A percentile compares a stretch with the other conserved stretches of the same genome.
phyloP scores from a whole-genome alignment of 2,113 vertebrate species.

The Tangachromis dhanisi region DNA sequence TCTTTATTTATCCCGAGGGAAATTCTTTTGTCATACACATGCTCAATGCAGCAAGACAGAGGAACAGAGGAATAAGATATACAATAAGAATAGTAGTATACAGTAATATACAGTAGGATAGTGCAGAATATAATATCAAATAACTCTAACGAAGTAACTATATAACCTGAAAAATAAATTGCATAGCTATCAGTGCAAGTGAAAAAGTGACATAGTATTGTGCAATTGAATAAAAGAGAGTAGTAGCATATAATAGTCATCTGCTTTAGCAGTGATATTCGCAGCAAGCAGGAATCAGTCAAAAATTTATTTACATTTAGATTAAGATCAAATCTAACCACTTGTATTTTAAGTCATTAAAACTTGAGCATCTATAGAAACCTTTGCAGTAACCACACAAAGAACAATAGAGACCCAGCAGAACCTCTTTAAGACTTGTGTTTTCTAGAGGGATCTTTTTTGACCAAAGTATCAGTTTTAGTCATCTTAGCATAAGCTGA shows the following conservation, averaged over 20 bases:
- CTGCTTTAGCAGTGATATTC: fast-evolving
- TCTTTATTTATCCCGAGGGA: fast-evolving
- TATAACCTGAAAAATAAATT: not conserved
- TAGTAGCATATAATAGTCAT: not conserved
- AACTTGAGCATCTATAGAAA: not conserved
- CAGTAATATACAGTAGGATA: not conserved
- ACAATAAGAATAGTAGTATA: not conserved
- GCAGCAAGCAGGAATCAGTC: not conserved
- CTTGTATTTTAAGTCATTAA: not conserved
- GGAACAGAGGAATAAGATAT: not conserved
- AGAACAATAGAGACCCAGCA: not conserved
- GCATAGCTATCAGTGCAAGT: not conserved
- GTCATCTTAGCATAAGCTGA: not conserved
- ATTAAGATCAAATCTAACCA: not conserved
- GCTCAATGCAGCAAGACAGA: not conserved
- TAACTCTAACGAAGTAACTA: fast-evolving
- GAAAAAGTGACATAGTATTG: not conserved
- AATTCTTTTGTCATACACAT: not conserved
- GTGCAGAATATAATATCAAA: not conserved
- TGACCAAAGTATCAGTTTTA: not conserved
- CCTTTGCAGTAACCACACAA: not conserved
- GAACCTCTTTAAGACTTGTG: not conserved
- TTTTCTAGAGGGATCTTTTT: not conserved
- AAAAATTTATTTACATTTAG: fast-evolving
- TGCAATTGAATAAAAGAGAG: not conserved